phyloP scores from a whole-genome alignment of 2,888 invertebrate genomes.

The Ganaspis brasiliensis region DNA sequence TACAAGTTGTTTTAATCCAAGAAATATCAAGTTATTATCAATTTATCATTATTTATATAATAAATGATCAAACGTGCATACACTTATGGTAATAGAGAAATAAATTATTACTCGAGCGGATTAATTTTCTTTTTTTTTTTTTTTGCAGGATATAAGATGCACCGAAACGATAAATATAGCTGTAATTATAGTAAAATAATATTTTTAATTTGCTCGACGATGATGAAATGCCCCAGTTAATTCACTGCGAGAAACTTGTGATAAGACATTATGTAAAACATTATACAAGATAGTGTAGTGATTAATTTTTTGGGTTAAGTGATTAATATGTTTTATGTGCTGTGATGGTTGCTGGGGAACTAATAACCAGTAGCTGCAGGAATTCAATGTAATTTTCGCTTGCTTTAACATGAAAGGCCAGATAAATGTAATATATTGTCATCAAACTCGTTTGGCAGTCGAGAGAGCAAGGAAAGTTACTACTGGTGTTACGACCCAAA shows the following conservation, averaged over 20 bases:
- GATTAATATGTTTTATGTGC: slow-evolving; percentile 16
- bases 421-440: slow-evolving; percentile 1
- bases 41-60: no score
- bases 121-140: no score
- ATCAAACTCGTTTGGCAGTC: slow-evolving; percentile 25
- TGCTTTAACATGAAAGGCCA: slow-evolving; percentile 7
- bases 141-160: neutral
- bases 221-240: slow-evolving; percentile 10
- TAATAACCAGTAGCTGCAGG: slow-evolving; percentile 33
- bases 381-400: slow-evolving; percentile 29
- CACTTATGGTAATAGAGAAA: no score
- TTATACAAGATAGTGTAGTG: neutral
- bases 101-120: no score
- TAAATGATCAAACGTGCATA: no score
- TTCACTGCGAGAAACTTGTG: slow-evolving; percentile 6
- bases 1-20: no score
- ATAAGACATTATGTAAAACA: slow-evolving; percentile 20
- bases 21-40: no score
- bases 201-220: slow-evolving; percentile 8
- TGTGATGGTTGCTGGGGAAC: neutral
- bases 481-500: slow-evolving; percentile 24
- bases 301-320: slow-evolving; percentile 7
- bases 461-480: slow-evolving; percentile 13
- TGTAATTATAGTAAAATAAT: neutral
- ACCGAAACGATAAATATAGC: neutral